Evolutionary conservation across 2,888 invertebrate genomes (phyloP), one percentile per base, ranked within the genome.

Genomic region (Allygus modestus): DNA sequence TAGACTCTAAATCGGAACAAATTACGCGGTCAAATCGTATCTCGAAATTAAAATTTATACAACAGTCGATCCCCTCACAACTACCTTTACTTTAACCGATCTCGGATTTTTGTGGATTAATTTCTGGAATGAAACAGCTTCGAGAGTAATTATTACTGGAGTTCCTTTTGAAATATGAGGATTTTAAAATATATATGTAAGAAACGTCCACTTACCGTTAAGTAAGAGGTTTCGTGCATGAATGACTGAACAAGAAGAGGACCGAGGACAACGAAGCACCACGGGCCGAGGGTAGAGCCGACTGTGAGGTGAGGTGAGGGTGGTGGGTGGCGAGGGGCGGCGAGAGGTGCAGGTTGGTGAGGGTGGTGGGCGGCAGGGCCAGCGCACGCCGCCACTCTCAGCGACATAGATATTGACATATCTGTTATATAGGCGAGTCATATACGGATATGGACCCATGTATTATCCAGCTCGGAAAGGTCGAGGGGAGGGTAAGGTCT

Each of bases 341-440:
- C 5, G 12, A 28, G 65, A 65, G 65, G 12, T 15, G 28, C 4
- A 17, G 31, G 65, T 2, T 1, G 28, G 1, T 11, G 65, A 65
- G 65, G 65, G 65, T 65, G 65, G 65, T 28, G 54, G 54, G 54
- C 5, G 23, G 54, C 20, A 20, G 20, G 7, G 12, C 65, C 1
- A 28, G 31, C 65, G 5, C 5, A 4, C 65, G 65, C 65, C 15
- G 26, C 65, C 1, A 15, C 28, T 31, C 26, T 58, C 65, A 12
- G 58, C 26, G 58, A 65, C 65, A 31, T 17, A 31, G 65, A 28
- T 65, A 65, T 65, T 65, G 65, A 65, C 65, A 65, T 65, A 65
- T 65, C 65, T 65, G 65, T 65, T 28, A 31, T 31, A 65, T 65
- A 65, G 54, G 23, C 46, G 54, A 54, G 65, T 28, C 65, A 28